A percentile compares a stretch with the other conserved stretches of the same genome.
phyloP scores from a whole-genome alignment of 1,140 invertebrate species.

The Platyura marginata region DNA sequence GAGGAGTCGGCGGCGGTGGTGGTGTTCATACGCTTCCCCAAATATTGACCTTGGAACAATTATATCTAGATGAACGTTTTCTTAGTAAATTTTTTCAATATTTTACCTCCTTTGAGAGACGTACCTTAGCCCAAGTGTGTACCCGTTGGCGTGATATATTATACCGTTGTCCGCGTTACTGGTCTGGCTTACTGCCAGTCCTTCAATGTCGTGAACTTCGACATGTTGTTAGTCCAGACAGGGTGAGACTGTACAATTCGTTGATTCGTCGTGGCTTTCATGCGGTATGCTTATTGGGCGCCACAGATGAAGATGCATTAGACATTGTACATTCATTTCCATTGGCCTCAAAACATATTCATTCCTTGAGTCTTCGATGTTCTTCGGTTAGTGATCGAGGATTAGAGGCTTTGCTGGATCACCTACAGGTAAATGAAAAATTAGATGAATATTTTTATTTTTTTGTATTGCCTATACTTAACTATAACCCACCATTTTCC shows the following conservation, averaged over 20 bases:
- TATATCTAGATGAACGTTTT: constrained; percentile 69
- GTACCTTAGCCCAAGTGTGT: constrained; percentile 63
- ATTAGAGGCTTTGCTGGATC: constrained; percentile 67
- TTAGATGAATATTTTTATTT: too few relatives aligned
- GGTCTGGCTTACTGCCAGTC: constrained; percentile 64
- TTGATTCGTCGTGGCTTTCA: constrained; percentile 72
- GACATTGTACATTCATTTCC: constrained; percentile 74
- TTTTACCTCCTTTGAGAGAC: constrained; percentile 59
- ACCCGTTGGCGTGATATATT: constrained; percentile 69
- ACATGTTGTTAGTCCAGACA: constrained; percentile 39
- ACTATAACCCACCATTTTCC: too few relatives aligned
- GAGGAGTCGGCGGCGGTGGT: not conserved
- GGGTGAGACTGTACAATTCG: constrained; percentile 57
- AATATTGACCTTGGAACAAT: constrained; percentile 47
- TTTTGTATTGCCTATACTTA: too few relatives aligned
- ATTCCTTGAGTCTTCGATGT: constrained; percentile 63
- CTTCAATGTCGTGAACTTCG: constrained; percentile 65
- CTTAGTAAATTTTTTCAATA: constrained; percentile 69
- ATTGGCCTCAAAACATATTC: constrained; percentile 60
- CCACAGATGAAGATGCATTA: constrained; percentile 71
- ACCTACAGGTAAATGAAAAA: constrained; percentile 45
- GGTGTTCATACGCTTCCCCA: constrained; percentile 19
- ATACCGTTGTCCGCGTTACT: constrained; percentile 65
- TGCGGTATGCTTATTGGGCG: constrained; percentile 61
- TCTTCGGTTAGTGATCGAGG: constrained; percentile 77